Evolutionary conservation across 2,113 vertebrate genomes (phyloP).

Genomic region (Dromas ardeola): DNA sequence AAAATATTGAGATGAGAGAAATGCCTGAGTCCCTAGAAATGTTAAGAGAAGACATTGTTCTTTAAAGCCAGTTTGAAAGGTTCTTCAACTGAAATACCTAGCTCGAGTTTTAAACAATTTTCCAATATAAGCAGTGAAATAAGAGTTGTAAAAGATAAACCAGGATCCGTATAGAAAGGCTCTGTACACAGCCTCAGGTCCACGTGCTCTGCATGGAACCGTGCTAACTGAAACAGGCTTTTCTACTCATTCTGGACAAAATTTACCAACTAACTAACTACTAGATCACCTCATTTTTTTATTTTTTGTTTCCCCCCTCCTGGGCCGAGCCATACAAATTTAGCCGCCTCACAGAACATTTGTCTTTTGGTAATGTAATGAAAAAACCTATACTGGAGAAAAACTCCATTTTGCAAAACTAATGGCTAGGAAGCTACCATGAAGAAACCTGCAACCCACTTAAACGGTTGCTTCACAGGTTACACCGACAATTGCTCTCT

Average conservation of each 20-base stretch:
- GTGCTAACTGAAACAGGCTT: background rate
- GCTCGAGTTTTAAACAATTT: background rate
- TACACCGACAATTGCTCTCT: background rate
- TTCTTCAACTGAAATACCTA: background rate
- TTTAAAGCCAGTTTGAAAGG: background rate
- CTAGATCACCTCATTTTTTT: background rate
- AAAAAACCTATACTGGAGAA: background rate
- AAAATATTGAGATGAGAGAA: background rate
- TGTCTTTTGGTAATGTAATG: background rate
- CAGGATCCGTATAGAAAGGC: background rate
- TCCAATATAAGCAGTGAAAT: background rate
- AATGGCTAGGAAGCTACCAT: background rate
- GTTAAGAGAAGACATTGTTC: background rate
- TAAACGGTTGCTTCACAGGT: background rate
- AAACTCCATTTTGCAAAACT: background rate
- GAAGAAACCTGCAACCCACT: background rate
- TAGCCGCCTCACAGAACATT: background rate
- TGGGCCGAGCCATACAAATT: background rate
- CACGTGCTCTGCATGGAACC: background rate
- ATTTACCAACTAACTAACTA: background rate
- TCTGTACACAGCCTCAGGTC: accelerated
- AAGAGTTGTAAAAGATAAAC: background rate
- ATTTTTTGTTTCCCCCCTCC: too few species aligned
- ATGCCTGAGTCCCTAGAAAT: background rate
- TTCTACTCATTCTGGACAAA: background rate